Evolutionary conservation across 2,888 invertebrate genomes (phyloP), one percentile per base, ranked within the genome.

Genomic region (Liodrosophila aerea): DNA sequence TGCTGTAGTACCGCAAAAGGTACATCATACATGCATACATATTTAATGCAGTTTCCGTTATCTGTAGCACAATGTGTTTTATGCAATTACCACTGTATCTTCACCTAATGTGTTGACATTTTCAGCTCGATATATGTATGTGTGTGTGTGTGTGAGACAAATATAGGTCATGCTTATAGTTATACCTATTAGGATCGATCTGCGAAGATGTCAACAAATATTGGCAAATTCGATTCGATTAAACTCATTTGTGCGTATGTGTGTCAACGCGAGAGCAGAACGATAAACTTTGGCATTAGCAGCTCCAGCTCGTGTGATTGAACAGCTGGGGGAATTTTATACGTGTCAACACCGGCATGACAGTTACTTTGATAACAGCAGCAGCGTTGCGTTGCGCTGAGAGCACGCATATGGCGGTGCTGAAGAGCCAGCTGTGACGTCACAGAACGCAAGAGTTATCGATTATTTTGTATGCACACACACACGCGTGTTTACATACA

Each of bases 361-460:
- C 22, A 22, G 22, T 22, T 22, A 5, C 5, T 30, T 2, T n/a
- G 12, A 34, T 12, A 3, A n/a, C 29, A 11, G 11, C 31, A n/a
- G 16, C 4, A 2, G n/a, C n/a, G n/a, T n/a, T n/a, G n/a, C n/a
- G n/a, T n/a, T 5, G 22, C 22, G 2, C 22, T 4, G 22, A 22
- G 22, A 22, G 3, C 22, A 22, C 2, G 22, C 22, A 22, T 22
- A 22, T 22, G 22, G 22, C 49, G 33, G n/a, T 16, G 44, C 31
- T 53, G 40, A 18, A 30, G 29, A 31, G 16, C 47, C 16, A 31
- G 11, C 46, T 60, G 54, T 83, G 76, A 80, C 76, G 76, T 77
- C 80, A 72, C 43, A 37, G 46, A 37, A 33, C 13, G 41, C 27
- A 2, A 49, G 41, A 36, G 41, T 34, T 68, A 83, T 83, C 52